These are phyloP conservation scores for Leptinotarsa texana DNA, from an alignment of 1,140 invertebrate species.

Conservation along the genomic window DNA sequence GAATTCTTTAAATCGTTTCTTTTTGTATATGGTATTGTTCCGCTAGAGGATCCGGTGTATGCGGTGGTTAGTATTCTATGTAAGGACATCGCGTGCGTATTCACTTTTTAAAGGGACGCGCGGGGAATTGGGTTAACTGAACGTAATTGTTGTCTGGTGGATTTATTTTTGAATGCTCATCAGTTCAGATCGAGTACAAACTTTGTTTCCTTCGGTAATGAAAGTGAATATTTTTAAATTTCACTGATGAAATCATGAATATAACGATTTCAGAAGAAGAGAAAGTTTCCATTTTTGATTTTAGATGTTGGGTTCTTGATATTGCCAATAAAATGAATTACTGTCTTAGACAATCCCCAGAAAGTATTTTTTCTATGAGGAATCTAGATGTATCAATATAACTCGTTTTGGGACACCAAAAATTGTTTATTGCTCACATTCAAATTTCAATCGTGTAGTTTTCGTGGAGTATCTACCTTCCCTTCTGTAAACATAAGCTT, in stretches of 20 bases:
- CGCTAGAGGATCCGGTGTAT: slow-evolving; percentile 40
- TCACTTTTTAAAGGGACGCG: slow-evolving; percentile 36
- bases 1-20: slow-evolving; percentile 30
- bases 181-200: background rate
- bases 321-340: too few species aligned
- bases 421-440: too few species aligned
- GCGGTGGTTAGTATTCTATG: slow-evolving; percentile 33
- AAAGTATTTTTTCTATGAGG: too few species aligned
- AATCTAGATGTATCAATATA: too few species aligned
- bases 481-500: too few species aligned
- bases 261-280: too few species aligned
- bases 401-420: too few species aligned
- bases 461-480: too few species aligned
- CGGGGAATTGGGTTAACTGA: slow-evolving; percentile 7
- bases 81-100: slow-evolving; percentile 1
- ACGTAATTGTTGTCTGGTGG: background rate
- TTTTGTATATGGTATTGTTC: slow-evolving; percentile 39
- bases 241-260: background rate
- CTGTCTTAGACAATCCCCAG: too few species aligned
- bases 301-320: too few species aligned
- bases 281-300: too few species aligned
- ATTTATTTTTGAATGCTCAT: slow-evolving; percentile 2
- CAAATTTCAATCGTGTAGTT: too few species aligned
- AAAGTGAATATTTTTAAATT: background rate
- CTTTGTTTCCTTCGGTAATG: background rate